A percentile compares a stretch with the other conserved stretches of the same genome.
phyloP scores from a whole-genome alignment of 2,797 vertebrate genomes.

The Oreochromis grahami region DNA sequence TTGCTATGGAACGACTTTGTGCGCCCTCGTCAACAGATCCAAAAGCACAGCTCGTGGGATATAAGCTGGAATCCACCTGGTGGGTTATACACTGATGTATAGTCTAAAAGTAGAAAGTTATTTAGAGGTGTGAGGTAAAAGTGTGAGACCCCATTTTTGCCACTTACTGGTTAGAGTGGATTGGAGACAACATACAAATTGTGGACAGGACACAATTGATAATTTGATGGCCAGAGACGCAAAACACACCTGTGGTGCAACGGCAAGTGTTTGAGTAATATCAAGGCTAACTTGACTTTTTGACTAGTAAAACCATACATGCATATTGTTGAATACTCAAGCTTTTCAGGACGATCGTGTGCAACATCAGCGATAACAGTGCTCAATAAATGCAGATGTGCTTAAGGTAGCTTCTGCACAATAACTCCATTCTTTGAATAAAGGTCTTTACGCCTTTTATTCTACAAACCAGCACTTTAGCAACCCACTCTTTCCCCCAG shows the following conservation, averaged over 20 bases:
- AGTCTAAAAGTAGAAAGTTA: conserved; percentile 16
- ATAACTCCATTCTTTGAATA: neutral
- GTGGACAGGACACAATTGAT: neutral
- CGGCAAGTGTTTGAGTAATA: neutral
- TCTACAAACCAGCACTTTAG: conserved; percentile 3
- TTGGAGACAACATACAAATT: neutral
- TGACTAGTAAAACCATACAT: neutral
- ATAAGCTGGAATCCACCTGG: neutral
- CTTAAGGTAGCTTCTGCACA: neutral
- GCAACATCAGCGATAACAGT: neutral
- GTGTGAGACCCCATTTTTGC: conserved; percentile 20
- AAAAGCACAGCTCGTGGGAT: neutral
- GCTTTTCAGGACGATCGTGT: neutral
- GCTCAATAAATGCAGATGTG: neutral
- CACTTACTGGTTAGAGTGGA: neutral
- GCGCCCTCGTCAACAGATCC: neutral
- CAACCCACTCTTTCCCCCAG: neutral
- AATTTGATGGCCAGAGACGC: neutral
- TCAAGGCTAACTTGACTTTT: neutral
- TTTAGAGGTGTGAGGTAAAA: conserved; percentile 39
- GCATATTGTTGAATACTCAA: neutral
- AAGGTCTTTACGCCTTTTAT: neutral
- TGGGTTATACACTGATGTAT: neutral
- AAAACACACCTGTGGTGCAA: neutral
- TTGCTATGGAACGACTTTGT: neutral